These are phyloP conservation scores for Sitta carolinensis DNA, from an alignment of 2,797 vertebrate species.

Conservation along the genomic window DNA sequence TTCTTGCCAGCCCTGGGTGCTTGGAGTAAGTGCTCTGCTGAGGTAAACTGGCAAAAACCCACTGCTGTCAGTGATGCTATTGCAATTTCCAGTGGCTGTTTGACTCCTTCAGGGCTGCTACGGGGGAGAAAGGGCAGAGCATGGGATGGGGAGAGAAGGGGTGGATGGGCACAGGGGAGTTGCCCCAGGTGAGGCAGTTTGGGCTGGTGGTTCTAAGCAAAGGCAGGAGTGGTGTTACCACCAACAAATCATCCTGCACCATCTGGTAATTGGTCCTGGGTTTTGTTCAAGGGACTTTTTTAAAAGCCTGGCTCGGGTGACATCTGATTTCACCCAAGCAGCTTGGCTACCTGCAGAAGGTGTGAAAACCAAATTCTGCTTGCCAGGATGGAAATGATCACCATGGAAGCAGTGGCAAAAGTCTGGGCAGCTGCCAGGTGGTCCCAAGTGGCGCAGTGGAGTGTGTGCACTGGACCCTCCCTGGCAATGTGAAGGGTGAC, in stretches of 20 bases:
- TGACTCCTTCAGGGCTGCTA: background rate
- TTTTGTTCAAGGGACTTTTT: background rate
- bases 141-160: background rate
- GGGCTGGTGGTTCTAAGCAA: background rate
- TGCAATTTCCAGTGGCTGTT: background rate
- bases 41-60: background rate
- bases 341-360: background rate
- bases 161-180: background rate
- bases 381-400: background rate
- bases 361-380: background rate
- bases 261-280: background rate
- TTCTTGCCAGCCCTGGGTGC: background rate
- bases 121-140: background rate
- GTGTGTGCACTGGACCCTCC: background rate
- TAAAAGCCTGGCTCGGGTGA: background rate
- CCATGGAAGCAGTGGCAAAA: background rate
- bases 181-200: background rate
- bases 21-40: background rate
- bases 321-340: background rate
- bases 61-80: background rate
- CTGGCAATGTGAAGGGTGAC: background rate
- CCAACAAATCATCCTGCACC: too few relatives aligned
- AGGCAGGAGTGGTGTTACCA: background rate
- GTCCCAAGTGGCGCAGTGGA: fast-evolving
- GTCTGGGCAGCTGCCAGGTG: background rate